Evolutionary conservation across 2,797 vertebrate genomes (phyloP).

Genomic region (Dendrocincla fuliginosa): DNA sequence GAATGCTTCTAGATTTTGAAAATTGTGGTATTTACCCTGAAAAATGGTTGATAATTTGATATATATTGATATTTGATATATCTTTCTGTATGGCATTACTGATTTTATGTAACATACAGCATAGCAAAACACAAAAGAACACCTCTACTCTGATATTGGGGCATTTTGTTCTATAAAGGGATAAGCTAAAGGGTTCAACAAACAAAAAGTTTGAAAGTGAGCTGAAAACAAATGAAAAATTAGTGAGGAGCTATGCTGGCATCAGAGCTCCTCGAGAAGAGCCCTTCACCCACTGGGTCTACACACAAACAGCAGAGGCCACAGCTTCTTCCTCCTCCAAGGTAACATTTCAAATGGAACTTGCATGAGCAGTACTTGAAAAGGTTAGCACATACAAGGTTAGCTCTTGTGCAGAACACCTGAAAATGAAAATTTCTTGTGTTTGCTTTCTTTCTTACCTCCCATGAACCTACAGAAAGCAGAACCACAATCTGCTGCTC

Average conservation of each 20-base stretch:
- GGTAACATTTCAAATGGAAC: not conserved
- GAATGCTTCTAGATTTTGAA: not conserved
- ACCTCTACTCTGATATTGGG: not conserved
- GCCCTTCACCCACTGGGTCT: not conserved
- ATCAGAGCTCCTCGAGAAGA: not conserved
- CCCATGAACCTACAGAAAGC: not conserved
- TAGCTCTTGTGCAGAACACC: not conserved
- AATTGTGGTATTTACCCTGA: not conserved
- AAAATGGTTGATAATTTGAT: not conserved
- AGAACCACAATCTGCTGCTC: not conserved
- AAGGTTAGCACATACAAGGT: not conserved
- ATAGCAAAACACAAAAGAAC: not conserved
- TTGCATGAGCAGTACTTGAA: not conserved
- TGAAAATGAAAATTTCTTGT: not conserved
- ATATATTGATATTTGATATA: not conserved
- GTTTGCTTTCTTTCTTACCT: not conserved
- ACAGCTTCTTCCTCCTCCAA: not conserved
- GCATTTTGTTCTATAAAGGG: not conserved
- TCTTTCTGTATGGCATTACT: not conserved
- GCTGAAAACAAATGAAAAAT: not conserved
- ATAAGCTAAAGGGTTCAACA: not conserved
- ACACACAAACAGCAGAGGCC: not conserved
- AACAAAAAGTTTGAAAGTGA: not conserved
- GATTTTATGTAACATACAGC: not conserved
- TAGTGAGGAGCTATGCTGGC: rapidly evolving